Conservation (phyloP, 1,140 invertebrate species). For the Ditylenchus dipsaci region DNA sequence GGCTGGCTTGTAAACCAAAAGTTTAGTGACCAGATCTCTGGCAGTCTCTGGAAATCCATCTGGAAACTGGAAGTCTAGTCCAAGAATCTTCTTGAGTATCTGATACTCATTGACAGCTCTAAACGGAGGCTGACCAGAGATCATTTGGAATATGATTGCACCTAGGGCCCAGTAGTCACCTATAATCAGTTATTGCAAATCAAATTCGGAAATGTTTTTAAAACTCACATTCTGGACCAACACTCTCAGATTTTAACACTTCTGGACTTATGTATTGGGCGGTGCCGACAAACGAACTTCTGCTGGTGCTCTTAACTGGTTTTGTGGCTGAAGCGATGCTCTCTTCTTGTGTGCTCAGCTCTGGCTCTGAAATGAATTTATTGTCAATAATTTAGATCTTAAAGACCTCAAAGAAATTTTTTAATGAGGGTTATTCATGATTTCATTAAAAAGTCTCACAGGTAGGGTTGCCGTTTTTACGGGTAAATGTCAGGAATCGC, state of each 20-base stretch:
- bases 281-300: conserved; percentile 92
- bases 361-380: neutral
- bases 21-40: conserved; percentile 77
- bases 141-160: conserved; percentile 95
- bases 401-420: no score
- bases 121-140: conserved; percentile 85
- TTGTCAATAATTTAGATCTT: neutral
- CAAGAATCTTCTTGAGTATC: conserved; percentile 91
- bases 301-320: neutral
- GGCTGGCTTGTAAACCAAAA: conserved; percentile 67
- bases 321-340: neutral
- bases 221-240: neutral
- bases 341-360: neutral
- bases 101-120: conserved; percentile 86
- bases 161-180: conserved; percentile 85
- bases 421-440: neutral
- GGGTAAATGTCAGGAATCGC: no score
- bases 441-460: no score
- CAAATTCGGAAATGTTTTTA: neutral
- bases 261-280: conserved; percentile 89
- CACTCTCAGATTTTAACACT: conserved; percentile 69
- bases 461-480: no score
- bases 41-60: conserved; percentile 78
- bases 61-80: conserved; percentile 84
- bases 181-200: conserved; percentile 37